These are phyloP conservation scores for Lypha dubia DNA, from an alignment of 2,888 invertebrate genomes.

Conservation along the genomic window DNA sequence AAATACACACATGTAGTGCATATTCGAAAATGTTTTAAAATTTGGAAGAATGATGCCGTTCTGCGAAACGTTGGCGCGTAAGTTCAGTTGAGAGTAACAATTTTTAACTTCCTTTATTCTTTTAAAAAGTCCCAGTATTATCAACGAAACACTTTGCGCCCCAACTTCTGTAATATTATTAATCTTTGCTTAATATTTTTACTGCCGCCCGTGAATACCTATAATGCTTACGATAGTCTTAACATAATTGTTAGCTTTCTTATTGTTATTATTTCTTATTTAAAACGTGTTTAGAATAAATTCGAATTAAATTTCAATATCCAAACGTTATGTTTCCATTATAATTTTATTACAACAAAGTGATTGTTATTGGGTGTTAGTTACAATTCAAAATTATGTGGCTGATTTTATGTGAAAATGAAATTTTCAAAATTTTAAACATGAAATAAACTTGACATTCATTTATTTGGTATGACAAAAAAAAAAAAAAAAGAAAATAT, in stretches of 20 bases:
- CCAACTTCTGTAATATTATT: no score
- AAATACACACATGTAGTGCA: no score
- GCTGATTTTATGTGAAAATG: neutral
- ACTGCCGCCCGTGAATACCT: neutral
- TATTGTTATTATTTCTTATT: conserved; percentile 14
- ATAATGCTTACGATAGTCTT: neutral
- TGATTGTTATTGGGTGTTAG: conserved; percentile 12
- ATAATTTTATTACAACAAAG: no score
- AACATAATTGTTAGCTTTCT: conserved; percentile 11
- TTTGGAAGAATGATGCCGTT: no score
- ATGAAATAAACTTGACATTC: conserved; percentile 32
- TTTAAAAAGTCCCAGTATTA: no score
- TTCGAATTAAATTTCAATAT: neutral
- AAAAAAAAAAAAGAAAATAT: neutral
- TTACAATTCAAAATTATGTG: neutral
- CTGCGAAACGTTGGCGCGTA: no score
- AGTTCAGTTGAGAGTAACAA: no score
- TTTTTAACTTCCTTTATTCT: no score
- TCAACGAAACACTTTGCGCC: no score
- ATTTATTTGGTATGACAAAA: no score
- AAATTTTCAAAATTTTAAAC: neutral
- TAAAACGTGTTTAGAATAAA: conserved; percentile 31
- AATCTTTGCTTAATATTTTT: neutral
- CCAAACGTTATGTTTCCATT: no score
- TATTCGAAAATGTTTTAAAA: no score